These are phyloP conservation scores for Augiades crinisus DNA, from an alignment of 2,888 invertebrate genomes.

Conservation along the genomic window DNA sequence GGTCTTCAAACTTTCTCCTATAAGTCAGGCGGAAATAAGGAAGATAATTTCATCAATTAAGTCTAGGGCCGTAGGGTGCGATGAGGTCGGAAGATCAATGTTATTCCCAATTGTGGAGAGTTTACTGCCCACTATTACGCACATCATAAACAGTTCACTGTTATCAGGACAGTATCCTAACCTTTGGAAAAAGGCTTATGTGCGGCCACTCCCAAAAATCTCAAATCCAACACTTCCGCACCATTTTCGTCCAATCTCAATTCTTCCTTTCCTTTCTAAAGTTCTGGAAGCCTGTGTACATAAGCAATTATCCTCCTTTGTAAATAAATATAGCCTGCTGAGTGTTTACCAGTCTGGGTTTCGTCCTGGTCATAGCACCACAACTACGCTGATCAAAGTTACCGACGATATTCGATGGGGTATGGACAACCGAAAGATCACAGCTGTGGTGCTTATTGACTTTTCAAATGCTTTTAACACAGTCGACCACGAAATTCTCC, in stretches of 20 bases:
- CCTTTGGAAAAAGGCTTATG: constrained; percentile 9
- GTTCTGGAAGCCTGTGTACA: no score
- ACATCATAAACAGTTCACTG: constrained; percentile 12
- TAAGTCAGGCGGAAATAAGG: neutral
- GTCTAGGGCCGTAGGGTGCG: neutral
- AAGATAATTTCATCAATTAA: neutral
- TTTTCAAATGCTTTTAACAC: no score
- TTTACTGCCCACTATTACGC: neutral
- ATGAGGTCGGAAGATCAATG: neutral
- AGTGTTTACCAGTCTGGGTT: no score
- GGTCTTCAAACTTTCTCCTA: neutral
- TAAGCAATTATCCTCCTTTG: neutral
- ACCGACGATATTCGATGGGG: no score
- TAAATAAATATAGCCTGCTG: no score
- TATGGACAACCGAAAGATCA: no score
- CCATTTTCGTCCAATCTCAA: no score
- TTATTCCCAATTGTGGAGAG: neutral
- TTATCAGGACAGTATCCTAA: neutral
- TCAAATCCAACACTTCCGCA: no score
- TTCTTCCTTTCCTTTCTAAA: neutral
- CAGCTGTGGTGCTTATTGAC: no score
- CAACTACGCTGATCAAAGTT: no score
- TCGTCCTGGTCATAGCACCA: no score
- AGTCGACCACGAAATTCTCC: no score
- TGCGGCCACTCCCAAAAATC: constrained; percentile 11